Evolutionary conservation across 2,113 vertebrate genomes (phyloP), one percentile per base, ranked within the genome.

Genomic region (Vulpes vulpes): DNA sequence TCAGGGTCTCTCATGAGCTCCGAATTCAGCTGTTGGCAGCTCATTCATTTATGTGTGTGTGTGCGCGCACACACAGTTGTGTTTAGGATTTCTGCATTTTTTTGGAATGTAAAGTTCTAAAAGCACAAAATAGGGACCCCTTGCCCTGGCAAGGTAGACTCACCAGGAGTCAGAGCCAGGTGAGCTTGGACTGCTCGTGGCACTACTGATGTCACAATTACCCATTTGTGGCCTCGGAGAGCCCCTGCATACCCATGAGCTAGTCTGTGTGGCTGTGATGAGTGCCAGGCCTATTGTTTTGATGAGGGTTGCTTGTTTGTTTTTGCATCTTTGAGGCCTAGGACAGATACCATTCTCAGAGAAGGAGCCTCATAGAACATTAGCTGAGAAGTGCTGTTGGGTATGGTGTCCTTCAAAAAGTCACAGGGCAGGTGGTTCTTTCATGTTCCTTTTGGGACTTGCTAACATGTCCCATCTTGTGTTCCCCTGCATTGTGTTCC

Each of bases 61-160:
- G 27, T 67, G 23, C 51, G 19, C 3, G 35, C 7, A 0, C 11
- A 1, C 8, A 0, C 60, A 81, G 19, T 2, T 19, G 5, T 23
- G 11, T 81, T 10, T 53, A 57, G 57, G 35, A 30, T 25, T 43
- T n/a, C 11, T 11, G 3, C 14, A 22, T 78, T 25, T 55, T 67
- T 78, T 82, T 59, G 35, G 51, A 84, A 51, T 2, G 2, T 60
- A 35, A 82, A 71, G 73, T 79, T 35, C 11, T 82, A 30, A 67
- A 79, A 55, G 9, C 30, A 30, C 43, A 81, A 38, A 43, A 57
- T 22, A 81, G 35, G 53, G 51, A 20, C 12, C 51, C 22, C 35
- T 64, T 8, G 1, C 22, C 38, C 64, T 86, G 64, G 73, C n/a
- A 15, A 69, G 4, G 11, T 59, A 35, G 69, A 38, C 79, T 64